Evolutionary conservation across 2,888 invertebrate species (phyloP).

Genomic region (Nephrotoma guestfalica): DNA sequence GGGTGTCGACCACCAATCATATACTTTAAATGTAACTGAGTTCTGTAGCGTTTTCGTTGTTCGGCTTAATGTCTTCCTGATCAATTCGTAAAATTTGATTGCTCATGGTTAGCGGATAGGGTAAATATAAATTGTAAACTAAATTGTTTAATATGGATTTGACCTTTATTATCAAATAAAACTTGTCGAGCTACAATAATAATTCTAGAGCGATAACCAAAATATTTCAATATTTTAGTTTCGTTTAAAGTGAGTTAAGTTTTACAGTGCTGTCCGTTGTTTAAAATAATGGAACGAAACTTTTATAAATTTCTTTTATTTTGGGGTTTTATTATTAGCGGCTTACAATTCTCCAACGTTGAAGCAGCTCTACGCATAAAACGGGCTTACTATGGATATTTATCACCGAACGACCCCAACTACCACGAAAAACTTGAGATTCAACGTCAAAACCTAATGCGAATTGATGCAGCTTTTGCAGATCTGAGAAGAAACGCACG

Average conservation of each 20-base stretch:
- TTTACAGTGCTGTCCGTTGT: background rate
- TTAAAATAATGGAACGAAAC: background rate
- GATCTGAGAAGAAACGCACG: background rate
- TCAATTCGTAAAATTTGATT: too few species aligned
- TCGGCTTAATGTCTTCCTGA: too few species aligned
- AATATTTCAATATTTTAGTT: too few species aligned
- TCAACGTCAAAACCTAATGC: background rate
- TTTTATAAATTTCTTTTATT: background rate
- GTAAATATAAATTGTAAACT: too few species aligned
- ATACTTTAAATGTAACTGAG: too few species aligned
- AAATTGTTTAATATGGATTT: too few species aligned
- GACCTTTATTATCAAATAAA: too few species aligned
- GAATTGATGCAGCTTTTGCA: background rate
- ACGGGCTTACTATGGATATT: background rate
- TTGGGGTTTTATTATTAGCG: background rate
- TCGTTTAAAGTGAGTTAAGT: background rate
- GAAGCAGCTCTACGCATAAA: background rate
- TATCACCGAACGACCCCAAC: background rate
- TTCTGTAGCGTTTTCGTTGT: too few species aligned
- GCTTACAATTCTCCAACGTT: background rate
- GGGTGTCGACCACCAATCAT: too few species aligned
- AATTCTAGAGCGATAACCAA: too few species aligned
- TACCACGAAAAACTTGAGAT: background rate
- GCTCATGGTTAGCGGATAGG: too few species aligned
- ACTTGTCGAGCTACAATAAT: too few species aligned